Conservation (phyloP, 1,140 invertebrate genomes). For the Callitettix versicolor region DNA sequence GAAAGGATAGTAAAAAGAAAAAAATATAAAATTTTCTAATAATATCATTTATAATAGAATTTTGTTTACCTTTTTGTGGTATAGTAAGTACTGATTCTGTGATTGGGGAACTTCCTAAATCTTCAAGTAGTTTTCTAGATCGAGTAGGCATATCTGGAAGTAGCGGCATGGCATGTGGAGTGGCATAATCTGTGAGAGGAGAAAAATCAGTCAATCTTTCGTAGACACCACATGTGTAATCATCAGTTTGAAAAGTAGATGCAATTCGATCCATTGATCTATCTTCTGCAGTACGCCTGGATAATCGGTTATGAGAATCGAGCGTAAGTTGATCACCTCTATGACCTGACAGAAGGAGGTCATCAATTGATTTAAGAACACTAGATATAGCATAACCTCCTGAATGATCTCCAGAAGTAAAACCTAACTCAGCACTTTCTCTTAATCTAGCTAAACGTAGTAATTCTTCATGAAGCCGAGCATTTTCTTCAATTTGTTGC, state of each 20-base stretch:
- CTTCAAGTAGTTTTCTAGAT: slow-evolving; percentile 47
- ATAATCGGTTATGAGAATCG: slow-evolving; percentile 19
- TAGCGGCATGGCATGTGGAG: slow-evolving; percentile 50
- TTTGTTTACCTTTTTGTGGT: slow-evolving; percentile 32
- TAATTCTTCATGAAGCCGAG: slow-evolving; percentile 45
- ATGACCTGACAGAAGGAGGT: slow-evolving; percentile 32
- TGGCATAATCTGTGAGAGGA: slow-evolving; percentile 36
- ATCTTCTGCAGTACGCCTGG: slow-evolving; percentile 36
- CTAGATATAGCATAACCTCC: slow-evolving; percentile 30
- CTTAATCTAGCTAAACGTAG: slow-evolving; percentile 38
- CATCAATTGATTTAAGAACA: slow-evolving; percentile 42
- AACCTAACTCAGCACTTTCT: slow-evolving; percentile 34
- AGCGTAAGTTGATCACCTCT: slow-evolving; percentile 17
- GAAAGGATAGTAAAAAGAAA: too few relatives aligned
- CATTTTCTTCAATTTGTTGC: slow-evolving; percentile 50
- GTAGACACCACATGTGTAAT: slow-evolving; percentile 35
- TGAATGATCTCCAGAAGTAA: not conserved
- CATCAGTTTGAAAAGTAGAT: slow-evolving; percentile 40
- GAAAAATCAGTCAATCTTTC: slow-evolving; percentile 37
- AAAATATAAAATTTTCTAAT: too few relatives aligned
- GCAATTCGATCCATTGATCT: slow-evolving; percentile 41
- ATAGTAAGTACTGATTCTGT: slow-evolving; percentile 29
- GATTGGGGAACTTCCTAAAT: slow-evolving; percentile 45
- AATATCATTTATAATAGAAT: too few relatives aligned
- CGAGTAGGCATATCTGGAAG: slow-evolving; percentile 49